Evolutionary conservation across 2,113 vertebrate genomes (phyloP).

Genomic region (Boulengeromyrus knoepffleri): DNA sequence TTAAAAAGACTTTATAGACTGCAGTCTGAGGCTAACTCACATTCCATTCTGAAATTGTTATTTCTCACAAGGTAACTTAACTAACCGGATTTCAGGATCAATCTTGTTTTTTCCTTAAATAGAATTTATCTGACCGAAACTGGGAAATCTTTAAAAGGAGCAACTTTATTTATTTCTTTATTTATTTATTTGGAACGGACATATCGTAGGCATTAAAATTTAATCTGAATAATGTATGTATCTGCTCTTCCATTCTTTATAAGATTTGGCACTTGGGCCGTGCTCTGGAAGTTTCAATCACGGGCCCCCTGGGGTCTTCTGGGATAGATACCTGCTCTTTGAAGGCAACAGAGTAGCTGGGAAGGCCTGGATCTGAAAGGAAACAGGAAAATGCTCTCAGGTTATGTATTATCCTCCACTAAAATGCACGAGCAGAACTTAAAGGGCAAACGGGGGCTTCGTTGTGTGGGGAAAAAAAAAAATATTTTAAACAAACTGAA

Average conservation of each 20-base stretch:
- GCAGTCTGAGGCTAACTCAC: conserved; percentile 15
- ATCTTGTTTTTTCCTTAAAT: background rate
- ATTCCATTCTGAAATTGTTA: conserved; percentile 27
- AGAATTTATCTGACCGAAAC: conserved; percentile 21
- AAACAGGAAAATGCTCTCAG: conserved; percentile 47
- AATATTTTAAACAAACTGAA: background rate
- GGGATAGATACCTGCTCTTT: conserved; percentile 63
- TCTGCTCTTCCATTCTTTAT: conserved; percentile 63
- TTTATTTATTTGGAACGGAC: conserved; percentile 32
- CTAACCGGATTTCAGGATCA: conserved; percentile 27
- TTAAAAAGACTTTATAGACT: conserved; percentile 35
- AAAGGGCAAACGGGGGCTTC: conserved; percentile 26
- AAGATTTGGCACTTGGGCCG: conserved; percentile 55
- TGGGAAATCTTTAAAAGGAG: conserved; percentile 47
- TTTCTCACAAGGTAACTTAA: conserved; percentile 38
- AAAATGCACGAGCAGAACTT: conserved; percentile 39
- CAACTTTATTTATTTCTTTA: conserved; percentile 31
- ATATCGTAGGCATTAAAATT: conserved; percentile 47
- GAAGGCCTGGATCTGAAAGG: conserved; percentile 43
- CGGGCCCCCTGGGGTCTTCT: conserved; percentile 47
- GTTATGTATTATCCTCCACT: conserved; percentile 37
- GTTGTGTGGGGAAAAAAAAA: conserved; percentile 26
- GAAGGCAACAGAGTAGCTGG: conserved; percentile 44
- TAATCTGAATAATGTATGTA: conserved; percentile 61
- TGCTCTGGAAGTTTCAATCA: conserved; percentile 59